phyloP scores from a whole-genome alignment of 2,113 vertebrate species.

The Echinops telfairi region DNA sequence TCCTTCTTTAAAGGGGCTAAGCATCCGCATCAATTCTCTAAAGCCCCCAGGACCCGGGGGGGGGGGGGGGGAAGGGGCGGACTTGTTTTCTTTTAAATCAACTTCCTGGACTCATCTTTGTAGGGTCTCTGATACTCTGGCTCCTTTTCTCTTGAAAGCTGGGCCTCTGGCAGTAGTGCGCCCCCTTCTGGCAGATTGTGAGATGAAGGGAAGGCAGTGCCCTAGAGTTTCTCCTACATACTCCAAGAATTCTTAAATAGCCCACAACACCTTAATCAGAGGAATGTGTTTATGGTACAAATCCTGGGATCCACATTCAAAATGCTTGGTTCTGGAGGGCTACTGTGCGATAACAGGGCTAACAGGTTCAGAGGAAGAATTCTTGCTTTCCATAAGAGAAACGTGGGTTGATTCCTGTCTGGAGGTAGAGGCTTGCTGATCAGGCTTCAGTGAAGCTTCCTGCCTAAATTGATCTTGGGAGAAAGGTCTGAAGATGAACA shows the following conservation, averaged over 20 bases:
- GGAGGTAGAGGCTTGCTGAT: not conserved
- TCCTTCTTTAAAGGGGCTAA: slow-evolving; percentile 32
- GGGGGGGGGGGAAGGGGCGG: too few relatives aligned
- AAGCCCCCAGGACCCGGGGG: not conserved
- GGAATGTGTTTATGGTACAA: not conserved
- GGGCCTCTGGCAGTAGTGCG: not conserved
- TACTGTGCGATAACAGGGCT: not conserved
- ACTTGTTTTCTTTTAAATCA: not conserved
- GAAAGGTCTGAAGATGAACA: not conserved
- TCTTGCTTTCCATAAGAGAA: not conserved
- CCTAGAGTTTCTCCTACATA: not conserved
- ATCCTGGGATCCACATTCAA: not conserved
- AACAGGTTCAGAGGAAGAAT: not conserved
- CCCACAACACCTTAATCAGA: not conserved
- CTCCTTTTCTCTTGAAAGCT: fast-evolving
- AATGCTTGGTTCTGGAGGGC: not conserved
- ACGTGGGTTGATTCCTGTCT: not conserved
- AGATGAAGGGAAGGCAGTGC: not conserved
- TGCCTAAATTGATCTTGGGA: not conserved
- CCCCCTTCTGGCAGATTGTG: not conserved
- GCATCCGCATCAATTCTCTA: slow-evolving; percentile 43
- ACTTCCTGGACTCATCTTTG: not conserved
- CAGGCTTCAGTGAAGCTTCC: not conserved
- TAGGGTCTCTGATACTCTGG: not conserved
- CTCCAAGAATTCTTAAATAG: not conserved